Percentiles rank a stretch among this genome's conserved stretches.
phyloP scores from a whole-genome alignment of 2,888 invertebrate genomes.

The Meiosimyza decipiens region DNA sequence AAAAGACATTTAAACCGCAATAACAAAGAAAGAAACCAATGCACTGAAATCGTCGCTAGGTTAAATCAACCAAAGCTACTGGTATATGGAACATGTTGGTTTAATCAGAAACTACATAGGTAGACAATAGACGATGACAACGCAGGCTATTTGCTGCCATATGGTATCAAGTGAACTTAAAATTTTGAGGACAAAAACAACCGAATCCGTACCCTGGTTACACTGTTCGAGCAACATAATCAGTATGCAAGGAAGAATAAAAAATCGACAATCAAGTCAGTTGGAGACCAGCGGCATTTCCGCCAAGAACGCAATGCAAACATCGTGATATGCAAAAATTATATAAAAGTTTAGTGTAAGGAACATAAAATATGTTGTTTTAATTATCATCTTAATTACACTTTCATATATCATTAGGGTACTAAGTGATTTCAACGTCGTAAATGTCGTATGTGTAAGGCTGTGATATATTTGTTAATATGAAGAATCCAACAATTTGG shows the following conservation, averaged over 20 bases:
- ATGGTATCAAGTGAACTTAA: slow-evolving; percentile 17
- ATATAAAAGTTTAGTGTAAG: background rate
- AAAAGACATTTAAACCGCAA: slow-evolving; percentile 58
- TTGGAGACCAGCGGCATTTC: slow-evolving; percentile 11
- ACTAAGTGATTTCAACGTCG: background rate
- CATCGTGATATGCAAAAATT: background rate
- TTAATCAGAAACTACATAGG: no score
- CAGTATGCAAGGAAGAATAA: slow-evolving; percentile 2
- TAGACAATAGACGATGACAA: background rate
- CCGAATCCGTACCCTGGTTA: no score
- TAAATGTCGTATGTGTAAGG: slow-evolving; percentile 4
- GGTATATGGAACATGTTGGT: no score
- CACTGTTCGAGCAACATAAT: background rate
- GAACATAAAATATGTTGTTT: slow-evolving; percentile 9
- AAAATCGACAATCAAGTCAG: background rate
- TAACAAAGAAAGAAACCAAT: slow-evolving; percentile 35
- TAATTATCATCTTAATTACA: slow-evolving; percentile 6
- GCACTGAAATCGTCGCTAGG: slow-evolving; percentile 27
- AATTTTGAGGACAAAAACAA: background rate
- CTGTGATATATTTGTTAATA: slow-evolving; percentile 46
- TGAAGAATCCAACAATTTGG: slow-evolving; percentile 70
- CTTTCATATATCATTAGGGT: no score
- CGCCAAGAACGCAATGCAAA: background rate
- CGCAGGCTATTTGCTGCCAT: background rate
- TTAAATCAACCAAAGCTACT: slow-evolving; percentile 6